phyloP scores from a whole-genome alignment of 2,797 vertebrate genomes.

The Lepilemur ruficaudatus region DNA sequence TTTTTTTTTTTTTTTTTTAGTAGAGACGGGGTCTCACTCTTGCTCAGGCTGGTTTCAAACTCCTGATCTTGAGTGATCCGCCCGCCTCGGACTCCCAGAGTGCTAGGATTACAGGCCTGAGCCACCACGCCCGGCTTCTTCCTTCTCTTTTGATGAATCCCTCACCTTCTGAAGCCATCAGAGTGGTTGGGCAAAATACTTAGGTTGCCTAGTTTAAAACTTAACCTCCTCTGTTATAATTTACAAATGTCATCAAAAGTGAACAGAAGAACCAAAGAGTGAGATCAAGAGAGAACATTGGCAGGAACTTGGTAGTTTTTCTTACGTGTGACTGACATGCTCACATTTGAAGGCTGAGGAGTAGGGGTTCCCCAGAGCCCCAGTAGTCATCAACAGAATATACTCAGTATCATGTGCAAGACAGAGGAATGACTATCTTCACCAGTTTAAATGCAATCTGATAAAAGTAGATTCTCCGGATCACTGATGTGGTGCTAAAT shows the following conservation, averaged over 20 bases:
- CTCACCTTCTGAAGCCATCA: neutral
- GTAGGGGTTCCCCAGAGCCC: neutral
- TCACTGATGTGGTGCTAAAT: conserved; percentile 50
- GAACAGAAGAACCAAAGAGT: neutral
- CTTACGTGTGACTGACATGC: accelerated
- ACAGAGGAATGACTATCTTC: neutral
- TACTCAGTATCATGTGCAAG: neutral
- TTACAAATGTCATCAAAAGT: neutral
- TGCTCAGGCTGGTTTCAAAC: too few relatives aligned
- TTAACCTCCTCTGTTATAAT: neutral
- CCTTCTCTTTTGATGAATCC: neutral
- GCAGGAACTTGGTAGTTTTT: neutral
- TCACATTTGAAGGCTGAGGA: neutral
- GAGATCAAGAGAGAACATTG: neutral
- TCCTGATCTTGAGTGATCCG: too few relatives aligned
- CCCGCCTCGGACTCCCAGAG: too few relatives aligned
- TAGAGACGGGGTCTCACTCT: too few relatives aligned
- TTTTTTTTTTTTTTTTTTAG: too few relatives aligned
- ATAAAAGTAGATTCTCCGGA: neutral
- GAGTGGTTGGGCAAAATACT: neutral
- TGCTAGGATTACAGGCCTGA: too few relatives aligned
- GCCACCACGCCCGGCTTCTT: too few relatives aligned
- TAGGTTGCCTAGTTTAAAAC: neutral
- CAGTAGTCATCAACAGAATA: neutral
- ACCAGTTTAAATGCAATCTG: neutral